A percentile compares a stretch with the other conserved stretches of the same genome.
Conservation (phyloP, 1,140 invertebrate genomes). For the Drosophila virilis region DNA sequence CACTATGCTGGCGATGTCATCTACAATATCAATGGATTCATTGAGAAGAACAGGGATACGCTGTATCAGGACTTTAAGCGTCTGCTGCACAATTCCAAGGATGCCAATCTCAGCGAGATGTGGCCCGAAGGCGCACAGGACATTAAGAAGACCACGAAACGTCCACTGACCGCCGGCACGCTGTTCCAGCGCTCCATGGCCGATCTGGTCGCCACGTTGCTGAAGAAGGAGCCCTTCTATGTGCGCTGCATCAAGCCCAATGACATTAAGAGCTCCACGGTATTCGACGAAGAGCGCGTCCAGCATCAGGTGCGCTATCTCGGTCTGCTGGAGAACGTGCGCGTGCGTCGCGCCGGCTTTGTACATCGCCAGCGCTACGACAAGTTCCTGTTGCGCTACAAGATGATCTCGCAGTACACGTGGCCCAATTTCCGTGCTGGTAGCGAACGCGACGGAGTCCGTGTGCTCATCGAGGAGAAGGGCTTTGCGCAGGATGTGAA, state of each 20-base stretch:
- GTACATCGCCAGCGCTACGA: slow-evolving; percentile 96
- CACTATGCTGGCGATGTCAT: slow-evolving; percentile 99
- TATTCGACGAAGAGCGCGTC: slow-evolving; percentile 89
- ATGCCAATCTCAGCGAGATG: slow-evolving; percentile 92
- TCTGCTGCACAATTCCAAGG: slow-evolving; percentile 92
- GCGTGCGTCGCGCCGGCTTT: slow-evolving; percentile 97
- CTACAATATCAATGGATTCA: slow-evolving; percentile 94
- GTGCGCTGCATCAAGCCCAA: slow-evolving; percentile 98
- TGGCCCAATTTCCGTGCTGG: slow-evolving; percentile 96
- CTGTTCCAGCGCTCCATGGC: slow-evolving; percentile 98
- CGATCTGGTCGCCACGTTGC: slow-evolving; percentile 93
- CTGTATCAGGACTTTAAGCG: slow-evolving; percentile 98
- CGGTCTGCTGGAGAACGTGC: slow-evolving; percentile 96
- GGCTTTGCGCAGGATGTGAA: slow-evolving; percentile 93
- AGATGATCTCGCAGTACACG: slow-evolving; percentile 96
- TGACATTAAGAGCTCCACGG: slow-evolving; percentile 92
- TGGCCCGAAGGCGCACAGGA: slow-evolving; percentile 97
- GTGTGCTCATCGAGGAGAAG: slow-evolving; percentile 92
- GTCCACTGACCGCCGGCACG: slow-evolving; percentile 96
- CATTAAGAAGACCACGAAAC: slow-evolving; percentile 96
- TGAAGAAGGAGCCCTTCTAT: slow-evolving; percentile 97
- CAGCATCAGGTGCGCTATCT: slow-evolving; percentile 96
- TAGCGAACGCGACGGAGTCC: slow-evolving; percentile 91
- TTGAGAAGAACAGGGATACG: slow-evolving; percentile 98
- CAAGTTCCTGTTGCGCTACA: slow-evolving; percentile 94